A percentile compares a stretch with the other conserved stretches of the same genome.
Conservation (phyloP, 2,797 vertebrate species). For the Myoxocephalus aenaeus region DNA sequence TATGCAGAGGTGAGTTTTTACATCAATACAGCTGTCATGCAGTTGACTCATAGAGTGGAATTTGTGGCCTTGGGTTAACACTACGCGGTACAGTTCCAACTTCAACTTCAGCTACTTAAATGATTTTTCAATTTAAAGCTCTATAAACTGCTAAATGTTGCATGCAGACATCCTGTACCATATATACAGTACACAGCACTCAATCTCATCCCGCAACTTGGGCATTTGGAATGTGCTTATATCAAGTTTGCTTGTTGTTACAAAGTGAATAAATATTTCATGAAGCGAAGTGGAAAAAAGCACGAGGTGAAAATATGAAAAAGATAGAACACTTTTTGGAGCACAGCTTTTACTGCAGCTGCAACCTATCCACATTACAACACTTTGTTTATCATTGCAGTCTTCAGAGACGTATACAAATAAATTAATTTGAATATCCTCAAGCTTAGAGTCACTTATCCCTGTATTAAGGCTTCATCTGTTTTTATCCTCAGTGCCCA, state of each 20-base stretch:
- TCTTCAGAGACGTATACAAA: not conserved
- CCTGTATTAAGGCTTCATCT: not conserved
- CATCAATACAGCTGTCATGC: not conserved
- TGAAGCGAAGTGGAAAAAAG: conserved; percentile 25
- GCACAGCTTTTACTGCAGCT: not conserved
- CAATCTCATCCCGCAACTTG: not conserved
- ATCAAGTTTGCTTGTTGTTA: conserved; percentile 40
- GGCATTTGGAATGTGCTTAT: conserved; percentile 16
- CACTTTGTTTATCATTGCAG: not conserved
- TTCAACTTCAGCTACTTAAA: not conserved
- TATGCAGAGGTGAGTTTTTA: not conserved
- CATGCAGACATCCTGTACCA: conserved; percentile 24
- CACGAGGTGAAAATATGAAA: conserved; percentile 22
- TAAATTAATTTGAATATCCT: not conserved
- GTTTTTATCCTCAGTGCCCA: not conserved
- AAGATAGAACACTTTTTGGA: conserved; percentile 17
- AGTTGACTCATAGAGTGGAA: not conserved
- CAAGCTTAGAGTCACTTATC: not conserved
- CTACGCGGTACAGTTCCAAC: not conserved
- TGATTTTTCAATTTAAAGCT: not conserved
- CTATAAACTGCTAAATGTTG: conserved; percentile 31
- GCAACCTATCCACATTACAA: not conserved
- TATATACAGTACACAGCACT: not conserved
- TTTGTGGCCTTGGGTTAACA: not conserved
- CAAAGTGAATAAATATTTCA: conserved; percentile 51